Evolutionary conservation across 2,888 invertebrate species (phyloP), one percentile per base, ranked within the genome.

Genomic region (Xestobium rufovillosum): DNA sequence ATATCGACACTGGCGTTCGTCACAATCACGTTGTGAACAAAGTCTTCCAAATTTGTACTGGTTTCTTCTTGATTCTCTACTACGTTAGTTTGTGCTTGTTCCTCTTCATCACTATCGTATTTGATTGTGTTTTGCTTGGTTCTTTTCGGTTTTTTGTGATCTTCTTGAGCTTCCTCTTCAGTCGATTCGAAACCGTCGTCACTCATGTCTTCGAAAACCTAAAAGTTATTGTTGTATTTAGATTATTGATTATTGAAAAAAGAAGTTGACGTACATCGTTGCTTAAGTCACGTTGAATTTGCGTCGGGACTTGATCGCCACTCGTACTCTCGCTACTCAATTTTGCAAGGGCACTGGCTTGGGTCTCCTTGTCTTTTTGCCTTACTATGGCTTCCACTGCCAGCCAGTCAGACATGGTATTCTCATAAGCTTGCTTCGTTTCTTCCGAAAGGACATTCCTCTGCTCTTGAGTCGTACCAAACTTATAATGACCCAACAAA

Each of bases 371-470:
- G 52, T 91, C 89, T 4, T 79, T 66, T 57, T 88, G 86, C 31
- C 79, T 67, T 0, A 94, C 89, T 43, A 94, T 91, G 1, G 91
- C 91, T 58, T 96, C 95, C 1, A 94, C 89, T 0, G 91, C 90
- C 41, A 91, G 63, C 95, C 95, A 95, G 61, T 94, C 92, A 0
- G 91, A 89, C 86, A 94, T 89, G 1, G 85, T 86, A 3, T 83
- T 83, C 63, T 94, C 91, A 53, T 90, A 64, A 55, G 65, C 62
- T 27, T 83, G 80, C 40, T 79, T 77, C 26, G 82, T 80, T 26
- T 74, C 71, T 41, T 71, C 69, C 50, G 83, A 81, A 42, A 81
- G 73, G 45, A 78, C 78, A 3, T 61, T 58, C 8, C 85, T 69
- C 47, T 84, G 80, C 42, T 77, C 75, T 1, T 65, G 51, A 10